Evolutionary conservation across 2,888 invertebrate species (phyloP).

Genomic region (Trissolcus japonicus): DNA sequence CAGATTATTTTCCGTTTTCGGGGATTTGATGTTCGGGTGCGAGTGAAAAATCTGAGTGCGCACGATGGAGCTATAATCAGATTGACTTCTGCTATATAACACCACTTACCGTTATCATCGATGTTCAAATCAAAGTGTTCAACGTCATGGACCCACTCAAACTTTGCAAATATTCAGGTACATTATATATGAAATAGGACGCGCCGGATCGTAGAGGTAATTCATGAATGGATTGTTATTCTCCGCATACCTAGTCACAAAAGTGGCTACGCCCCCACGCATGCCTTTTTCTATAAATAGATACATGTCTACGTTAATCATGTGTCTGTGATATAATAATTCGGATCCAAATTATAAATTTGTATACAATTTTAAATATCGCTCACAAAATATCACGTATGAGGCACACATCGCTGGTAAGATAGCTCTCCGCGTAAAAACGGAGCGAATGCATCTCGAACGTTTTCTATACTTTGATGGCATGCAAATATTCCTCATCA

Average conservation of each 20-base stretch:
- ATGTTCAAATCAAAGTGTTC: slow-evolving; percentile 5
- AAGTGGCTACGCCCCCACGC: background rate
- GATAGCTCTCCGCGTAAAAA: slow-evolving; percentile 14
- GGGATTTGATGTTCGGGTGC: background rate
- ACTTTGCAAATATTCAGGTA: slow-evolving; percentile 14
- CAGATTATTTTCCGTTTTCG: background rate
- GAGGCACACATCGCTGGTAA: slow-evolving; percentile 11
- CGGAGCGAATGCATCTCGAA: slow-evolving; percentile 5
- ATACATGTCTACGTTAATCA: background rate
- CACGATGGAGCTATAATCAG: background rate
- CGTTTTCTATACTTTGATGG: slow-evolving; percentile 10
- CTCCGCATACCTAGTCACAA: background rate
- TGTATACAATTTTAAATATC: slow-evolving; percentile 13
- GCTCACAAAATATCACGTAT: slow-evolving; percentile 23
- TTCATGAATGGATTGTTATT: slow-evolving; percentile 10
- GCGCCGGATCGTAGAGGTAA: background rate
- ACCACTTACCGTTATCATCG: background rate
- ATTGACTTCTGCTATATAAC: background rate
- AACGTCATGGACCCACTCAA: slow-evolving; percentile 20
- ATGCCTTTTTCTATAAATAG: background rate
- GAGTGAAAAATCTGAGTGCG: slow-evolving; percentile 4
- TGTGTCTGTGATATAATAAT: slow-evolving; percentile 19
- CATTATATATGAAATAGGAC: slow-evolving; percentile 3
- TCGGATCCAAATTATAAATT: slow-evolving; percentile 20
- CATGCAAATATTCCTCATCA: slow-evolving; percentile 13